Evolutionary conservation across 2,113 vertebrate species (phyloP).

Genomic region (Gymnocephalus cernua): DNA sequence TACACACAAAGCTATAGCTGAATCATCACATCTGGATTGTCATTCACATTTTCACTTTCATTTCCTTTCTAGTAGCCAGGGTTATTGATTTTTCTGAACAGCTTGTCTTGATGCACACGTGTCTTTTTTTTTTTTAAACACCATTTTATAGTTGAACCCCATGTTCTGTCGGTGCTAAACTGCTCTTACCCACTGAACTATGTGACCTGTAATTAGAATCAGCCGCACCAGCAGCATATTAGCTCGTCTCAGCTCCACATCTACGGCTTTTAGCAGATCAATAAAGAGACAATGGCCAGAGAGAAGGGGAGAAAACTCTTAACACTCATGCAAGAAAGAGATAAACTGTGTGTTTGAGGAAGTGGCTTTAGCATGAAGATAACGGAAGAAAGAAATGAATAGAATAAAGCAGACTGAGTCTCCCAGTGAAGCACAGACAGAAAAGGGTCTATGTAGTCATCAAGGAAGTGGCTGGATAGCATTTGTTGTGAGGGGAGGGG

Average conservation of each 20-base stretch:
- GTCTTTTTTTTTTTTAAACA: background rate
- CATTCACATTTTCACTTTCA: background rate
- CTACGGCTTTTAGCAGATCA: constrained; percentile 54
- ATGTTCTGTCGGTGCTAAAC: constrained; percentile 4
- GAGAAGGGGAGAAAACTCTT: background rate
- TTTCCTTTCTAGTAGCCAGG: background rate
- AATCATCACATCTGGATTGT: background rate
- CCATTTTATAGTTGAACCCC: background rate
- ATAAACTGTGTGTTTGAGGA: constrained; percentile 45
- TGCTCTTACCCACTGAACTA: constrained; percentile 42
- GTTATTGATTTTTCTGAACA: constrained; percentile 7
- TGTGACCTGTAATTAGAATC: constrained; percentile 68
- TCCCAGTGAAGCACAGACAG: constrained; percentile 22
- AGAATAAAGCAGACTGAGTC: constrained; percentile 16
- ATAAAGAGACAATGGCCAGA: constrained; percentile 65
- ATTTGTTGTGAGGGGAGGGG: constrained; percentile 73
- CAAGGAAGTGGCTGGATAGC: constrained; percentile 71
- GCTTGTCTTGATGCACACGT: background rate
- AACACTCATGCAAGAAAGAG: background rate
- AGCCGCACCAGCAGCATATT: constrained; percentile 36
- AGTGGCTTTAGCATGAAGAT: constrained; percentile 42
- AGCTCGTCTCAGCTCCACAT: constrained; percentile 45
- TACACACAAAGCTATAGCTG: background rate
- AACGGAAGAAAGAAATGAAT: constrained; percentile 34
- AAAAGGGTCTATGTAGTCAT: constrained; percentile 33